Base-by-base conservation (phyloP, 2,113 vertebrate species). In the Dipodomys stephensi region DNA sequence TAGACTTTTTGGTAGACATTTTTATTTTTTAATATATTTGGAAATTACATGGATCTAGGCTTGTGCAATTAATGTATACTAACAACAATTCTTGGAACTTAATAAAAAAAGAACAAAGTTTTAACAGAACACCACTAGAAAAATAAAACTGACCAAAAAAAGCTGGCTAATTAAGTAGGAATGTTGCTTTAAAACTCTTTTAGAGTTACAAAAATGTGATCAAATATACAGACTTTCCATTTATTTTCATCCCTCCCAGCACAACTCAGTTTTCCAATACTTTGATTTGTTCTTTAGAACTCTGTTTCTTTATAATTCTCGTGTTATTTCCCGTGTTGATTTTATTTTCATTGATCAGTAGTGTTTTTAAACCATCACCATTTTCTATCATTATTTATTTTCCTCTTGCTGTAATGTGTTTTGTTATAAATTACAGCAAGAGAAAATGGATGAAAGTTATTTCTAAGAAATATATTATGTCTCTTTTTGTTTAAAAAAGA, bases 311-410 rank as follows among this genome's bases (percentile, higher is more conserved):
- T 83, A 35, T n/a, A 80, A 9, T 72, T 32, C 18, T 2, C 8
- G 3, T 83, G 9, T 69, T 88, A 71, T 10, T 22, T 60, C 12
- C 3, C 68, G 39, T 49, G 18, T 39, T 73, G 27, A 65, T 73
- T 88, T 91, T 64, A 67, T 93, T 88, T 16, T 35, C 25, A 87
- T 23, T 35, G 5, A 12, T 69, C 22, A 67, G 72, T 67, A 67
- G 72, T 67, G 27, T 5, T 84, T 89, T 83, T 72, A 86, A 93
- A 74, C 25, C 13, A 18, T 2, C 0, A 67, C 49, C 15, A 87
- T 81, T 82, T 77, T 65, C 22, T 79, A 82, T 9, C n/a, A 82
- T 72, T 71, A 60, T 64, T 92, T 25, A 67, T 71, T 7, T 85
- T 71, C 13, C 19, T 10, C 6, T 22, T 39, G 62, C 44, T 15